Evolutionary conservation across 92 coral and sea anemone species (phyloP), one percentile per base, ranked within the genome.

Genomic region (Epizoanthus ramosus): DNA sequence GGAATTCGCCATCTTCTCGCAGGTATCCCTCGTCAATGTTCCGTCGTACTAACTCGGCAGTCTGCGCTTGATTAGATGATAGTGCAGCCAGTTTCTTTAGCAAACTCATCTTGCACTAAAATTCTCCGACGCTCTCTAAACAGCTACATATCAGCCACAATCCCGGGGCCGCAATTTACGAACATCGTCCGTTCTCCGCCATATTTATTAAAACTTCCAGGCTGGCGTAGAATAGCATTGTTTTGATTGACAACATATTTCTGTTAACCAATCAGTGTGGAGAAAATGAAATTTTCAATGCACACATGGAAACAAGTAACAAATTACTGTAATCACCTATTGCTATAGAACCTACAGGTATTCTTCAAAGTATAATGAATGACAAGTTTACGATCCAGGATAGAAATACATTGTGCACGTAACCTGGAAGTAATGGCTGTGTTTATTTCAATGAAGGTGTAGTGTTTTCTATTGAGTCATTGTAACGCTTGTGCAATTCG

Each of bases 21-120:
- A 57, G 41, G 33, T 57, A 79, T 19, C 57, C 53, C 53, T 87
- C 93, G 68, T 74, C 85, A 25, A 63, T 41, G 65, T 82, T 80
- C 85, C 84, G 80, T 56, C 92, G 91, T 43, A 81, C 95, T 5
- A 68, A 56, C 50, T 91, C 97, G 4, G 81, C 79, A 75, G 82
- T 74, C 58, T 92, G 86, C 6, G 94, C 39, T 81, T 91, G 97
- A 52, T 73, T 83, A 2, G 90, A 80, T 57, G 98, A 79, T 45
- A 92, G 83, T 24, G 95, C 92, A 50, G 92, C 88, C 31, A 92
- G 85, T 75, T 91, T 93, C 89, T 87, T 93, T 45, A 93, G 86
- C 79, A 91, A 89, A 73, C 95, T 91, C 98, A 93, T 93, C 68
- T 67, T 33, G 45, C 45, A 79, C 19, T 21, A 21, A 63, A 69